phyloP scores from a whole-genome alignment of 2,888 invertebrate species.

The Lasioglossum malachurum region DNA sequence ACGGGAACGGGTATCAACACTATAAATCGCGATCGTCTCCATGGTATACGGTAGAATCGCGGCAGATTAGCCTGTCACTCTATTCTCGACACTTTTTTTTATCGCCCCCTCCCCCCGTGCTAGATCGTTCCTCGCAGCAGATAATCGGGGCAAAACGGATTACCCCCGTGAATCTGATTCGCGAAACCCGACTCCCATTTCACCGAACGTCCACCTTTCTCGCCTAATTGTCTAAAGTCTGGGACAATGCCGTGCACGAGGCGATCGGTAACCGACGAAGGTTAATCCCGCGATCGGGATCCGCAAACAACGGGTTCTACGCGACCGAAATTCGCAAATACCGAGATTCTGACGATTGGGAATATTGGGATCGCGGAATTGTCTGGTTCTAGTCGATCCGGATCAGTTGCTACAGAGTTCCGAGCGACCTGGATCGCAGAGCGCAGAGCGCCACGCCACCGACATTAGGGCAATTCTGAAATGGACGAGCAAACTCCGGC shows the following conservation, averaged over 20 bases:
- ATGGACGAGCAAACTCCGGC: not conserved
- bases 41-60: not conserved
- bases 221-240: not conserved
- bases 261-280: not conserved
- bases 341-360: not conserved
- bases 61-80: not conserved
- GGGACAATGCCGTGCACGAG: not conserved
- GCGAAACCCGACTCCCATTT: not conserved
- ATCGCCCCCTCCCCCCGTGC: not conserved
- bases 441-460: not conserved
- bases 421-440: not conserved
- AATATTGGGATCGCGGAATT: not conserved
- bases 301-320: not conserved
- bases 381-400: not conserved
- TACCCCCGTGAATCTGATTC: not conserved
- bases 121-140: not conserved
- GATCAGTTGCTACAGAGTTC: not conserved
- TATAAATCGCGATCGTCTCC: conserved; percentile 3
- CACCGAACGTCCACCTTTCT: not conserved
- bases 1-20: not conserved
- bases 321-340: not conserved
- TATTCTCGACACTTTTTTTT: not conserved
- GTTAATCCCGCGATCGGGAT: not conserved
- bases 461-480: too few relatives aligned
- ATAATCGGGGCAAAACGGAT: not conserved